Conservation (phyloP, 2,113 vertebrate genomes). For the Passer domesticus region DNA sequence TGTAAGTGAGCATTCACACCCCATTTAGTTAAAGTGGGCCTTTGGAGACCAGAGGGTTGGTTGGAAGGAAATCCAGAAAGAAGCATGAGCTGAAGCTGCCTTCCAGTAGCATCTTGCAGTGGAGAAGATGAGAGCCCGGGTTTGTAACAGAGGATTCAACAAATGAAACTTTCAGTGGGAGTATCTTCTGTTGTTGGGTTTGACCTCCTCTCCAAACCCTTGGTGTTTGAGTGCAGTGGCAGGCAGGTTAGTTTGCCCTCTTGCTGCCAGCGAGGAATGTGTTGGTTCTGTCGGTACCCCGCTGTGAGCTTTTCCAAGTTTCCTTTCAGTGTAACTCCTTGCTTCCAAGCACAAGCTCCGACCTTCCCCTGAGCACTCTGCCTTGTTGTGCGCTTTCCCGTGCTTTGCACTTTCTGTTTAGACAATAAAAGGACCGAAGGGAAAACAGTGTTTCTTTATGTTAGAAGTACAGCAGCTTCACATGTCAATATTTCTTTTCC, state of each 20-base stretch:
- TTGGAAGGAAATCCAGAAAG: not conserved
- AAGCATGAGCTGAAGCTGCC: not conserved
- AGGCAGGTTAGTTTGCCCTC: not conserved
- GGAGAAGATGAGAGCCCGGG: not conserved
- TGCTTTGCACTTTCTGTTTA: constrained; percentile 38
- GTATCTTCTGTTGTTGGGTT: not conserved
- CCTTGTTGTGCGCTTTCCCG: constrained; percentile 7
- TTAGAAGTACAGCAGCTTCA: constrained; percentile 28
- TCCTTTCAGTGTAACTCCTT: not conserved
- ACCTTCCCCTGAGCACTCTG: not conserved
- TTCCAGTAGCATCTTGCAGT: not conserved
- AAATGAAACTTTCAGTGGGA: not conserved
- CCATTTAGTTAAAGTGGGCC: not conserved
- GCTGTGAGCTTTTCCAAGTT: not conserved
- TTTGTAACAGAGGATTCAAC: not conserved
- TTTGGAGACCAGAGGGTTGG: not conserved
- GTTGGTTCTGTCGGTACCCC: not conserved
- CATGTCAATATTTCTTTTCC: constrained; percentile 70
- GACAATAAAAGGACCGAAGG: constrained; percentile 49
- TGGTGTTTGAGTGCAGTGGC: not conserved
- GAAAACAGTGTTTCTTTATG: constrained; percentile 66
- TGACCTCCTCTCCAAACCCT: not conserved
- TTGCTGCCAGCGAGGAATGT: constrained; percentile 3
- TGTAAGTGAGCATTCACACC: not conserved
- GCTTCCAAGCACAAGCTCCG: not conserved